Conservation (phyloP, 1,140 invertebrate genomes). For the Bombus ignitus region DNA sequence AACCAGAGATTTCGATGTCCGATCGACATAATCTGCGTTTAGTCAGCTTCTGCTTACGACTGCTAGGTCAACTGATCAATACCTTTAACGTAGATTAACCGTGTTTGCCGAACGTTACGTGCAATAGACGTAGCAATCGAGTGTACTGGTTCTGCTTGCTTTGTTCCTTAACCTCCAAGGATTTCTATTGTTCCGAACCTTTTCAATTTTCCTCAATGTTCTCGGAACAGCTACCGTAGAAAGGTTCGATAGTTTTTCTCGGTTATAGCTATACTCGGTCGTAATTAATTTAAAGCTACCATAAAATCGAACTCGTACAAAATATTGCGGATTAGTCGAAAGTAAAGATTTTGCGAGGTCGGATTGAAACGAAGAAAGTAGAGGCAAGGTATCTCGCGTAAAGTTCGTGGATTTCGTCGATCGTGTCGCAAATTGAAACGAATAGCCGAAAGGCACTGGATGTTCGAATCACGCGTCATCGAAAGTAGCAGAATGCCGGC, state of each 20-base stretch:
- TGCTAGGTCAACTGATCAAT: conserved; percentile 1
- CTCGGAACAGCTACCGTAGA: not conserved
- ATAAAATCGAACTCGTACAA: too few species aligned
- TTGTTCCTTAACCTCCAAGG: not conserved
- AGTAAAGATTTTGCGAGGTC: too few species aligned
- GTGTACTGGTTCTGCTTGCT: not conserved
- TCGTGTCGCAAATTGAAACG: too few species aligned
- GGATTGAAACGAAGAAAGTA: too few species aligned
- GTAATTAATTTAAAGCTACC: not conserved
- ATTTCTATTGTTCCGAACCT: not conserved
- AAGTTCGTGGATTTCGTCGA: too few species aligned
- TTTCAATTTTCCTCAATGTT: not conserved
- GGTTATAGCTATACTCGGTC: not conserved
- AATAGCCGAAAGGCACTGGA: not conserved
- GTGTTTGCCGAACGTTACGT: conserved; percentile 6
- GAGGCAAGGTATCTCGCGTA: too few species aligned
- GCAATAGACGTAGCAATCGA: not conserved
- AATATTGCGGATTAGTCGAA: too few species aligned
- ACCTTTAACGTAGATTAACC: not conserved
- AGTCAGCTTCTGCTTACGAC: conserved; percentile 8
- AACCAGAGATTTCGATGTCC: conserved; percentile 5
- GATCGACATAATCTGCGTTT: not conserved
- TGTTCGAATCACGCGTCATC: not conserved
- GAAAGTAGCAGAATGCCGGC: not conserved
- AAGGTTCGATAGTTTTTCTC: not conserved